Evolutionary conservation across 2,113 vertebrate species (phyloP), one percentile per base, ranked within the genome.

Genomic region (Macroglossus sobrinus): DNA sequence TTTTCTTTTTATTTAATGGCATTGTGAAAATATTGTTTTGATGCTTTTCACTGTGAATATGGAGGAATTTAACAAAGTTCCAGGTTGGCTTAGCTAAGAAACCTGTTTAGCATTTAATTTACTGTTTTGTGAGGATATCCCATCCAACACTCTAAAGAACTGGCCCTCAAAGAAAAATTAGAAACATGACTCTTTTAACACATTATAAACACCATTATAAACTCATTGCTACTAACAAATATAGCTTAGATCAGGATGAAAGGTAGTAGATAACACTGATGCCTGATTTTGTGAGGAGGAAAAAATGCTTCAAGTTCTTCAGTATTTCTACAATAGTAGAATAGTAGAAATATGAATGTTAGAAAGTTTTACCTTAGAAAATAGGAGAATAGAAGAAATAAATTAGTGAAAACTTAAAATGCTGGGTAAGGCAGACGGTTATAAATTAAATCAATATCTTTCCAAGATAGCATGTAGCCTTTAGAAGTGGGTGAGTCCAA

Each of bases 121-220:
- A 78, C 63, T 1, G 26, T 93, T 96, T 96, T 47, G 28, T 82
- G 76, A 95, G 18, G 19, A 38, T 76, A 86, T 92, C 28, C 38
- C 22, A 72, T 59, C 45, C 13, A 91, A 5, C 0, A 78, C 43
- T 76, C 33, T 89, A 74, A 94, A 86, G 19, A 94, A 87, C 64
- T 93, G 1, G 3, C 30, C 14, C 80, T 86, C 50, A 84, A 93
- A 79, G 6, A 45, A 96, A 95, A 96, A 92, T 66, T 74, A 12
- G 47, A 96, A 89, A 84, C 59, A 43, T 74, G 45, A 57, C 19
- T 88, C 47, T 64, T 84, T 79, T 81, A 91, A 76, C 85, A 75
- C 61, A 87, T 85, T 91, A 84, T n/a, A 72, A 61, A 94, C 7
- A 53, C 38, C 28, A 38, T 90, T 95, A 88, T 94, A 91, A 96